These are phyloP conservation scores for Ifrita kowaldi DNA, from an alignment of 2,113 vertebrate genomes.

Conservation along the genomic window DNA sequence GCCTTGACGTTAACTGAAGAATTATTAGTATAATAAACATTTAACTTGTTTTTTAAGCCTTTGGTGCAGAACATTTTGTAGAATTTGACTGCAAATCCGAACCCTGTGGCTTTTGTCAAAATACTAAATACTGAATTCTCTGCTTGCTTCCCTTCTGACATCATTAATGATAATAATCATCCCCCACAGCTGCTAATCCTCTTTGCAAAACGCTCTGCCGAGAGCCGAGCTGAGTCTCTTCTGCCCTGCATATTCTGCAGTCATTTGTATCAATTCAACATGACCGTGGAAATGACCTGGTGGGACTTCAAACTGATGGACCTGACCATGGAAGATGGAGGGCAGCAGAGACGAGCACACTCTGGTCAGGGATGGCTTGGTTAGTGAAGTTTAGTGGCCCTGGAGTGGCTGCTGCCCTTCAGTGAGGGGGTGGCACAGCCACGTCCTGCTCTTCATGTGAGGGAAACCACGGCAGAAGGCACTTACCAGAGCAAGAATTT, in stretches of 20 bases:
- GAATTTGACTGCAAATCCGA: background rate
- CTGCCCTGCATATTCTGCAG: background rate
- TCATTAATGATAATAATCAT: slow-evolving; percentile 36
- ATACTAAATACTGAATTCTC: background rate
- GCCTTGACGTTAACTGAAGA: background rate
- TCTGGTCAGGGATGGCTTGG: background rate
- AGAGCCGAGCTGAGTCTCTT: background rate
- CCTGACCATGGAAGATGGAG: background rate
- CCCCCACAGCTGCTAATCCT: slow-evolving; percentile 33
- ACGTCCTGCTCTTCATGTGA: rapidly evolving
- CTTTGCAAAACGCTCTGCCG: background rate
- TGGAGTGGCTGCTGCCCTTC: background rate
- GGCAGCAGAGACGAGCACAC: background rate
- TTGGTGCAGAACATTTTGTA: background rate
- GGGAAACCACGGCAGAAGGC: background rate
- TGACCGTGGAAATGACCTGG: background rate
- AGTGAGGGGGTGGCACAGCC: background rate
- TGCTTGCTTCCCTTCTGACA: background rate
- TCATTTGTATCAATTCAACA: background rate
- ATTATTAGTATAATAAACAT: background rate
- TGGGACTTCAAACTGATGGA: background rate
- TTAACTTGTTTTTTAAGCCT: background rate
- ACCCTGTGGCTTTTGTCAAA: slow-evolving; percentile 43
- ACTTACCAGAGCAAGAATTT: background rate
- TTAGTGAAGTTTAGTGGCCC: rapidly evolving